Conservation (phyloP, 2,888 invertebrate species). For the Steinernema hermaphroditum region DNA sequence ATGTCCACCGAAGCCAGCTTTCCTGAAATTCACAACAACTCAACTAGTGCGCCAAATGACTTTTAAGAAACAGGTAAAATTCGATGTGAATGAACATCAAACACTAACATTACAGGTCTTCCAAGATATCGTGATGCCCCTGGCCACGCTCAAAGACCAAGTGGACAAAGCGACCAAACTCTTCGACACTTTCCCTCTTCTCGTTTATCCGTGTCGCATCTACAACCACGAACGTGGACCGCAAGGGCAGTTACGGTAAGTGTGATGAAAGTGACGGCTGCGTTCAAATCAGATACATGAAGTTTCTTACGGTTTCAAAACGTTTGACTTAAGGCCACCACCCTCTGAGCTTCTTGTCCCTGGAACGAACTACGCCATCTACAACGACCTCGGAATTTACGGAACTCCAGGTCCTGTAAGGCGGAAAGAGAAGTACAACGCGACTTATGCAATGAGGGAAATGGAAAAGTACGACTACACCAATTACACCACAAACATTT, state of each 20-base stretch:
- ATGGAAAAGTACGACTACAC: constrained; percentile 72
- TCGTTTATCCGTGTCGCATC: constrained; percentile 76
- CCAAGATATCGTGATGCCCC: constrained; percentile 76
- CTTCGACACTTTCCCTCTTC: constrained; percentile 75
- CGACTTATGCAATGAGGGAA: constrained; percentile 74
- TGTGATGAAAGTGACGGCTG: too few relatives aligned
- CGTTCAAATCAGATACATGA: too few relatives aligned
- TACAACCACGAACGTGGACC: constrained; percentile 73
- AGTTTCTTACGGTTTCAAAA: too few relatives aligned
- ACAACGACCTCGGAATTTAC: constrained; percentile 76
- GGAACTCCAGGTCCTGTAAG: constrained; percentile 75
- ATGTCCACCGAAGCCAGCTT: constrained; percentile 76
- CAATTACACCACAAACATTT: too few relatives aligned
- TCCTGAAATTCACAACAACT: constrained; percentile 77
- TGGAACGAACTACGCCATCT: constrained; percentile 74
- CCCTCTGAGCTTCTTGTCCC: constrained; percentile 73
- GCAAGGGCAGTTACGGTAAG: constrained; percentile 57
- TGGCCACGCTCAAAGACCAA: constrained; percentile 74
- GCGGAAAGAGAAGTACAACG: constrained; percentile 72
- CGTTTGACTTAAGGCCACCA: constrained; percentile 70
- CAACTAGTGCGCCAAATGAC: constrained; percentile 75
- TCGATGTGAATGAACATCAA: too few relatives aligned
- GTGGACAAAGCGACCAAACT: constrained; percentile 72
- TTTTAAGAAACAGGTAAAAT: constrained; percentile 73
- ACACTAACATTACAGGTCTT: constrained; percentile 73